These are phyloP conservation scores for Torymus aiolomorphi DNA, from an alignment of 2,888 invertebrate species.

Conservation along the genomic window DNA sequence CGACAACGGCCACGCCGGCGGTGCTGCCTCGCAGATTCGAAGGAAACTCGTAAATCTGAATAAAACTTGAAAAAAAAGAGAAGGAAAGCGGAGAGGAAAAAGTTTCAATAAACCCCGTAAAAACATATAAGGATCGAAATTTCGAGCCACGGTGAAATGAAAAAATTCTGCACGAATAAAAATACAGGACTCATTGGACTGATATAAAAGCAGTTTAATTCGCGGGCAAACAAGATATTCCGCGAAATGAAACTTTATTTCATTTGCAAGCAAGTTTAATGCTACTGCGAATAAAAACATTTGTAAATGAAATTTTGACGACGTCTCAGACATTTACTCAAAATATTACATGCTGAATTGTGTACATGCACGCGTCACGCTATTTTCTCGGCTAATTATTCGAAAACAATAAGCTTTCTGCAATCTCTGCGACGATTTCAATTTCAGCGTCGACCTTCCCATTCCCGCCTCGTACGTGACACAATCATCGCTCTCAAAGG, in stretches of 20 bases:
- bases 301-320: too few relatives aligned
- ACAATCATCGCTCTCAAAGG: constrained; percentile 17
- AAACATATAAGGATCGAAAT: constrained; percentile 26
- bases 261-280: too few relatives aligned
- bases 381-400: constrained; percentile 26
- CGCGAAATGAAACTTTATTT: too few relatives aligned
- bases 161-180: constrained; percentile 9
- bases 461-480: constrained; percentile 39
- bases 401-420: constrained; percentile 35
- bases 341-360: too few relatives aligned
- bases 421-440: constrained; percentile 37
- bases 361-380: too few relatives aligned
- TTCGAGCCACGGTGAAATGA: constrained; percentile 30
- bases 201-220: too few relatives aligned
- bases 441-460: constrained; percentile 38
- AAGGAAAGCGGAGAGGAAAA: constrained; percentile 4
- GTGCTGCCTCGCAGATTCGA: constrained; percentile 46
- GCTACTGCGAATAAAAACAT: too few relatives aligned
- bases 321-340: too few relatives aligned
- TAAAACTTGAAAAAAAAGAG: constrained; percentile 41
- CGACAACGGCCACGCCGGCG: too few relatives aligned
- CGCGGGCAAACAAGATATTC: too few relatives aligned
- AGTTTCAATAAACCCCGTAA: constrained; percentile 50
- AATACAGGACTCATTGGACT: not conserved
- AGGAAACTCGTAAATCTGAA: constrained; percentile 53